Conservation (phyloP, 2,113 vertebrate species). For the Rhinoderma darwinii region DNA sequence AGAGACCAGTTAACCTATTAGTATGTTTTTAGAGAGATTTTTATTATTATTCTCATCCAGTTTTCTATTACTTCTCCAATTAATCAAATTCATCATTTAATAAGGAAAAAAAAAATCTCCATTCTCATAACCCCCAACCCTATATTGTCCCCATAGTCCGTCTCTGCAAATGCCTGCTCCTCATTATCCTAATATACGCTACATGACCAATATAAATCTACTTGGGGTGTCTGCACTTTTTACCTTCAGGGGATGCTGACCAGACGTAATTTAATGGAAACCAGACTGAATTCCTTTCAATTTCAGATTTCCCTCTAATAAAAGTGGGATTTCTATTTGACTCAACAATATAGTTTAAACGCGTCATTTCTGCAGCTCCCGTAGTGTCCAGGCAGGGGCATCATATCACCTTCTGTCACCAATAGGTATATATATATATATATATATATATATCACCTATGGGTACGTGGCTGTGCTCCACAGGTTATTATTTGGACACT, state of each 20-base stretch:
- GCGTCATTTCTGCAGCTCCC: neutral
- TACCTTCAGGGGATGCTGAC: conserved; percentile 4
- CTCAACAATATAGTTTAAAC: neutral
- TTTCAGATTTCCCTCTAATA: neutral
- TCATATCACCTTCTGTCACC: neutral
- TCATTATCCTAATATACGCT: neutral
- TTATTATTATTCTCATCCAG: too few species aligned
- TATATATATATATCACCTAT: neutral
- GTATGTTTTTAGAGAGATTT: too few species aligned
- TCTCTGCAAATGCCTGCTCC: neutral
- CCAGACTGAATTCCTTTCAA: neutral
- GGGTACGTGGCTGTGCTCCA: neutral
- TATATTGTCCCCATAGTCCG: neutral
- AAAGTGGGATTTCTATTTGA: neutral
- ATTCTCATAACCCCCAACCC: neutral
- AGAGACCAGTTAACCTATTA: too few species aligned
- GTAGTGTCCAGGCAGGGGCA: neutral
- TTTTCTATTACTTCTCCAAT: too few species aligned
- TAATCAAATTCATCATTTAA: too few species aligned
- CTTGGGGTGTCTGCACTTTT: neutral
- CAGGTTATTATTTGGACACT: neutral
- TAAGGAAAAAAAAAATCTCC: too few species aligned
- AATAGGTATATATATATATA: neutral
- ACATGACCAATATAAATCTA: conserved; percentile 36
- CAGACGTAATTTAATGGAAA: conserved; percentile 8